phyloP scores from a whole-genome alignment of 2,888 invertebrate species.

The Furcula furcula region DNA sequence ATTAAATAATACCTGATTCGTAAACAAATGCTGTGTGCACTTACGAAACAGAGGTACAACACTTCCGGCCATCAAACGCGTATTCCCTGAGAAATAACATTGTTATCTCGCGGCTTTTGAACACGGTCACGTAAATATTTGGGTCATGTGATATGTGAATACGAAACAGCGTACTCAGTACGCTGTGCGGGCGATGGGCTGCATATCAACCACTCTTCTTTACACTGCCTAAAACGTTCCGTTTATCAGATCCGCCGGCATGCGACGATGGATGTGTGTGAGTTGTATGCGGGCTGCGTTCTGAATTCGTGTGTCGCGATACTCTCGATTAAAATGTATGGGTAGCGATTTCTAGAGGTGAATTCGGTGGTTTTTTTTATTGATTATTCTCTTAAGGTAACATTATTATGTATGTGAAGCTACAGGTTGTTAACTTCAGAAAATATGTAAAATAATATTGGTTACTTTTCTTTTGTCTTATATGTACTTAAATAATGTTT shows the following conservation, averaged over 20 bases:
- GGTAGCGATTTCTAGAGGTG: background rate
- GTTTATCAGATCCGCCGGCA: background rate
- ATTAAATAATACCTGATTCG: conserved; percentile 25
- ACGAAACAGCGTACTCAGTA: conserved; percentile 5
- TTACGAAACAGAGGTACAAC: conserved; percentile 5
- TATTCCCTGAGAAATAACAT: conserved; percentile 21
- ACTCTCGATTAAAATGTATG: conserved; percentile 1
- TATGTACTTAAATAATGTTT: too few species aligned
- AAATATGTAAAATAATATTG: too few species aligned
- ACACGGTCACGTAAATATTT: conserved; percentile 26
- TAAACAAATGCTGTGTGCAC: conserved; percentile 19
- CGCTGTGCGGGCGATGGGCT: conserved; percentile 6
- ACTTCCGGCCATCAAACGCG: conserved; percentile 27
- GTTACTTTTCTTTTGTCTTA: too few species aligned
- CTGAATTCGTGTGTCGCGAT: background rate
- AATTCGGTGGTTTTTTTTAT: too few species aligned
- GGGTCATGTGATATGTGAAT: conserved; percentile 27
- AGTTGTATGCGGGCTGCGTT: conserved; percentile 1
- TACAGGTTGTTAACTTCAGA: too few species aligned
- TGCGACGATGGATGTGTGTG: background rate
- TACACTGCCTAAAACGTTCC: background rate
- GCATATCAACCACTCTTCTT: conserved; percentile 13
- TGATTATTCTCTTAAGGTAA: too few species aligned
- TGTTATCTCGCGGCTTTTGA: conserved; percentile 19
- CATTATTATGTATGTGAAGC: too few species aligned